Evolutionary conservation across 2,888 invertebrate genomes (phyloP), one percentile per base, ranked within the genome.

Genomic region (Gari tellinella): DNA sequence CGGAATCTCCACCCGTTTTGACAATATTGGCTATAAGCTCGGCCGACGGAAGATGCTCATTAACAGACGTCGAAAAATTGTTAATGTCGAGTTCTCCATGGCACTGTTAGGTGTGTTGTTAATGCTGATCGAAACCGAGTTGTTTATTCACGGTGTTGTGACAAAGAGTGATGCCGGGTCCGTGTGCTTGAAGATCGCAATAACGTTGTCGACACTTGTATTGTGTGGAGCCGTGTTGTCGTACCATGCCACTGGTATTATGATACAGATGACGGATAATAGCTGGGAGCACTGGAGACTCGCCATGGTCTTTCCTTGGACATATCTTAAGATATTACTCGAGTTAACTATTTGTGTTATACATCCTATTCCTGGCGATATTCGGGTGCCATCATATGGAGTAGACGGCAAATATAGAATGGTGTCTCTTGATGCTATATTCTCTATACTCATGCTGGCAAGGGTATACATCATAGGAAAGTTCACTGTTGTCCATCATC

Each of bases 231-330:
- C 78, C 4, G 72, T 87, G 10, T 10, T 82, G 3, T 55, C 65
- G 17, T 86, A 86, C 55, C 86, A 88, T 58, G 69, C 80, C 5
- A 81, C 81, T 8, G 83, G 84, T 2, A 80, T 87, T 12, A 72
- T 78, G 48, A 62, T 88, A 4, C 75, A 72, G n/a, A 86, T 86
- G 87, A 82, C 84, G 1, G 85, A 85, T 65, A 85, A 86, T 53
- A 81, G 84, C 46, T 72, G 85, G 69, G 84, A 86, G 46, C 84
- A 88, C 57, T 88, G 88, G 87, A 63, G 86, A 43, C 68, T 88
- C 25, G 85, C 84, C 7, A 81, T 83, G 38, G 66, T 69, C 14
- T 82, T 80, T 46, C 77, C 81, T 2, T 70, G 75, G 69, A 81
- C 82, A 1, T 82, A 81, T 51, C 19, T 79, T 7, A 84, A 84